These are phyloP conservation scores for Tenebrio molitor DNA, from an alignment of 1,140 invertebrate genomes.

Conservation along the genomic window DNA sequence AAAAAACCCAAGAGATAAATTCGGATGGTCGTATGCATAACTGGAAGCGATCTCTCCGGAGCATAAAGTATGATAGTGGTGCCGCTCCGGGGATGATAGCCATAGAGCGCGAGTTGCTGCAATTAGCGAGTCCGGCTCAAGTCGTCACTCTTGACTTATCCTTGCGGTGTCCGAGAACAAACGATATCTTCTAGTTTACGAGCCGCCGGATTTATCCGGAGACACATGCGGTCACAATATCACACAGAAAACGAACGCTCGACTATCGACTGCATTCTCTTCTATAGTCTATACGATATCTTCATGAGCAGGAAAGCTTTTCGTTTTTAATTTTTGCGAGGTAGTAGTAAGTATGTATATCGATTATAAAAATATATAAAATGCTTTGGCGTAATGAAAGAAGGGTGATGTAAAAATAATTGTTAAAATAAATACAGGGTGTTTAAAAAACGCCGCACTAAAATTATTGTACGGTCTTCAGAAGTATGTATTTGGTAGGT, in stretches of 20 bases:
- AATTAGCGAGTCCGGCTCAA: constrained; percentile 21
- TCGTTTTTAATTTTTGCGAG: no score
- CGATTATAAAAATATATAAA: no score
- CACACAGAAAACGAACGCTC: not conserved
- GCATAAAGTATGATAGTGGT: constrained; percentile 2
- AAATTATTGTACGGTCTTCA: no score
- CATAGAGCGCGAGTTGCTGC: constrained; percentile 17
- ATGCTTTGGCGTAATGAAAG: no score
- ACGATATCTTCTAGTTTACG: constrained; percentile 27
- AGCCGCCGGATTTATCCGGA: constrained; percentile 24
- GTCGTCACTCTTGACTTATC: constrained; percentile 26
- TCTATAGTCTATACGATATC: no score
- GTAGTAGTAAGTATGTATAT: no score
- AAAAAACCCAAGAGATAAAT: constrained; percentile 2
- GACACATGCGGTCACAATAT: constrained; percentile 2
- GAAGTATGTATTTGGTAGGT: no score
- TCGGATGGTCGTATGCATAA: constrained; percentile 4
- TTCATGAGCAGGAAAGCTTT: no score
- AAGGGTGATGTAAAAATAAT: no score
- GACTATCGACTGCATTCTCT: no score
- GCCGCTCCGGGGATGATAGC: constrained; percentile 29
- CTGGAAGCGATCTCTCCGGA: not conserved
- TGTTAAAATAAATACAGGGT: no score
- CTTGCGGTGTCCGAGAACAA: constrained; percentile 16
- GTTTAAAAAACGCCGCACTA: no score